These are phyloP conservation scores for Excalfactoria chinensis DNA, from an alignment of 2,113 vertebrate species.

Conservation along the genomic window DNA sequence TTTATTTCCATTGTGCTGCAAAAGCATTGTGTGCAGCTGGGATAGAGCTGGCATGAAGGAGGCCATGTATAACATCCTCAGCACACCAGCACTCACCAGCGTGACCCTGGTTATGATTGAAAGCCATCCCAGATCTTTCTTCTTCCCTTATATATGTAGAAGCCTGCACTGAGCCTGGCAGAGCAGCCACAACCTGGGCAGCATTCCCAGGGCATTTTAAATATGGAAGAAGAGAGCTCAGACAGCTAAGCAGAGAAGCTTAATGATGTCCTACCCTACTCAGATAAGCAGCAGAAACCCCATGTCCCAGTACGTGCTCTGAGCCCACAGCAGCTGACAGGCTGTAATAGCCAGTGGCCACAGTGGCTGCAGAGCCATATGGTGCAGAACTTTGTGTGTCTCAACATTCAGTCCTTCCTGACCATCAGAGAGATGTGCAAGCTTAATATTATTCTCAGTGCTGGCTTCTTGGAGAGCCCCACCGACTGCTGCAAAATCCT, in stretches of 20 bases:
- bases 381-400: rapidly evolving
- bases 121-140: conserved; percentile 62
- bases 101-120: conserved; percentile 65
- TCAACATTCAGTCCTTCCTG: background rate
- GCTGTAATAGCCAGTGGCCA: background rate
- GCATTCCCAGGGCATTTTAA: background rate
- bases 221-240: background rate
- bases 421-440: background rate
- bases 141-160: conserved; percentile 56
- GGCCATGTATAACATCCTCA: background rate
- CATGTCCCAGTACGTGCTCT: too few relatives aligned
- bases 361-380: background rate
- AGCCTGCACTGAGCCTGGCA: conserved; percentile 54
- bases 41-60: background rate
- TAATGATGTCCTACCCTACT: background rate
- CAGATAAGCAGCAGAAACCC: background rate
- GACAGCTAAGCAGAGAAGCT: background rate
- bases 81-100: conserved; percentile 2
- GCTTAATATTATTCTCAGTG: background rate
- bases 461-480: background rate
- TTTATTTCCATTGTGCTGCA: background rate
- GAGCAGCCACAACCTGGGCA: conserved; percentile 36
- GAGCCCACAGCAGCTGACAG: background rate
- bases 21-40: background rate
- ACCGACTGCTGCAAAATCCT: background rate